phyloP scores from a whole-genome alignment of 2,113 vertebrate genomes.

The Cyprinodon variegatus region DNA sequence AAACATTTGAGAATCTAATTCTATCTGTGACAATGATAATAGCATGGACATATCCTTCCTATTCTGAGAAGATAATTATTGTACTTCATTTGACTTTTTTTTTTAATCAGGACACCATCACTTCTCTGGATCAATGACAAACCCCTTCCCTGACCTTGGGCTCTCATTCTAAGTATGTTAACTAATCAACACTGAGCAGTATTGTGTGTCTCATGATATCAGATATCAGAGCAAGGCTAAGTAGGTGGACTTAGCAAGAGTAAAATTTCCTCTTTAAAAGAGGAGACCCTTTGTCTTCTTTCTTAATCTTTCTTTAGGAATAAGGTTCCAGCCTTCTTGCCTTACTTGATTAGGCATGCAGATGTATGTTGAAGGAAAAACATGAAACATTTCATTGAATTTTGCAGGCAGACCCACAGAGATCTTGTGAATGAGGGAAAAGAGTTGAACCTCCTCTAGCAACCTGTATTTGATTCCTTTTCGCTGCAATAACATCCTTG shows the following conservation, averaged over 20 bases:
- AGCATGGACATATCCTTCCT: not conserved
- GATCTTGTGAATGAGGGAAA: conserved; percentile 27
- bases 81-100: conserved; percentile 46
- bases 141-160: conserved; percentile 7
- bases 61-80: not conserved
- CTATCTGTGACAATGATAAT: conserved; percentile 10
- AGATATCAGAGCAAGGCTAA: conserved; percentile 55
- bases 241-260: conserved; percentile 60
- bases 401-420: conserved; percentile 34
- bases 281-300: conserved; percentile 66
- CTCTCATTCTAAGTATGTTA: conserved; percentile 25
- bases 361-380: conserved; percentile 56
- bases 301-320: conserved; percentile 46
- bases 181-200: conserved; percentile 61
- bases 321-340: conserved; percentile 58
- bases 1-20: not conserved
- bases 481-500: conserved; percentile 29
- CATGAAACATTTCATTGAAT: conserved; percentile 42
- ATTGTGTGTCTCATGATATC: conserved; percentile 69
- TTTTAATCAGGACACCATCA: conserved; percentile 62
- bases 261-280: conserved; percentile 63
- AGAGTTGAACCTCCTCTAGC: conserved; percentile 23
- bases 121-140: conserved; percentile 32
- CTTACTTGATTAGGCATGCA: conserved; percentile 72
- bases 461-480: conserved; percentile 30